Evolutionary conservation across 2,113 vertebrate genomes (phyloP).

Genomic region (Sorex araneus): DNA sequence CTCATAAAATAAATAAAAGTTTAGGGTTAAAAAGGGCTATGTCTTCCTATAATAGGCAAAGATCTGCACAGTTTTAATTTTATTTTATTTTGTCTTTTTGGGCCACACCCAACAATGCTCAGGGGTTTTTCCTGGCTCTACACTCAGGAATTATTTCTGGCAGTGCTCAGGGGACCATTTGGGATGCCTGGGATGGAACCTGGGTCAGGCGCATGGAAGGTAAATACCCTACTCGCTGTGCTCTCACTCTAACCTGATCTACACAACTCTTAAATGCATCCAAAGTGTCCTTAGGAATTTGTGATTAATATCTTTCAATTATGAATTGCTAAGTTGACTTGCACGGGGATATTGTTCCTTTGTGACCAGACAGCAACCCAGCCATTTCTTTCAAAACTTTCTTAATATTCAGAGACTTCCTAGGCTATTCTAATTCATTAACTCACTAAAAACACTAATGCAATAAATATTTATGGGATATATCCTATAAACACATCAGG

Average conservation of each 20-base stretch:
- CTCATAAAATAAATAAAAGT: neutral
- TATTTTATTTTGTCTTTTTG: too few species aligned
- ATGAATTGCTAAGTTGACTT: neutral
- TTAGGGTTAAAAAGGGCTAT: neutral
- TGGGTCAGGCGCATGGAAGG: too few species aligned
- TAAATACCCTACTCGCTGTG: too few species aligned
- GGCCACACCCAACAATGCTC: too few species aligned
- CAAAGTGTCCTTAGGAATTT: neutral
- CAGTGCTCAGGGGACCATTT: too few species aligned
- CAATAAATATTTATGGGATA: slow-evolving; percentile 53
- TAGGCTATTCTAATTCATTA: slow-evolving; percentile 56
- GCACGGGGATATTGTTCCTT: rapidly evolving
- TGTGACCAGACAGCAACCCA: neutral
- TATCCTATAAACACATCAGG: slow-evolving; percentile 2
- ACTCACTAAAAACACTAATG: slow-evolving; percentile 53
- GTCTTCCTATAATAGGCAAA: neutral
- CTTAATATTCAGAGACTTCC: slow-evolving; percentile 7
- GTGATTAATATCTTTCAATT: neutral
- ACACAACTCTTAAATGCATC: neutral
- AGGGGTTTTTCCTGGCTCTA: too few species aligned
- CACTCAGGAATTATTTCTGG: too few species aligned
- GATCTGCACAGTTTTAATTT: neutral
- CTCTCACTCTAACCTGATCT: too few species aligned
- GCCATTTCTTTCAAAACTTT: neutral
- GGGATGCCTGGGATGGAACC: too few species aligned